These are phyloP conservation scores for Zosterops hypoxanthus DNA, from an alignment of 2,113 vertebrate species.

Conservation along the genomic window DNA sequence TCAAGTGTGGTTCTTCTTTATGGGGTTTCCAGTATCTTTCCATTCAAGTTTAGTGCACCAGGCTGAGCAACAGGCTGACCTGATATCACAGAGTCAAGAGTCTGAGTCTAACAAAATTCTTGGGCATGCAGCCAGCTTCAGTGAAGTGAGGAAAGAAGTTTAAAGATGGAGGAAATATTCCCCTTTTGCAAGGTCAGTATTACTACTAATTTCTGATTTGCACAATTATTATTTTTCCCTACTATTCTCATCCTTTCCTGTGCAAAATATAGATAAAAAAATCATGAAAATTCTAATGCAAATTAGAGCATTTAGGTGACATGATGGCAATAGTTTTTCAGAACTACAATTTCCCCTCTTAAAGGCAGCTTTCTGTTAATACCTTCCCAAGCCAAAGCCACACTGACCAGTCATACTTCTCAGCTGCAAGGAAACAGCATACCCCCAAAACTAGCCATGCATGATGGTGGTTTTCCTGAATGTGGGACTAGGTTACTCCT, in stretches of 20 bases:
- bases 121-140: neutral
- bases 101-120: neutral
- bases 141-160: neutral
- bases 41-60: neutral
- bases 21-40: neutral
- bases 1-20: neutral
- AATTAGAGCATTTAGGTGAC: neutral
- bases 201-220: neutral
- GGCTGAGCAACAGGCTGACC: neutral
- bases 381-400: neutral
- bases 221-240: neutral
- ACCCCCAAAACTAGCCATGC: rapidly evolving
- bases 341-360: neutral
- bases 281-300: neutral
- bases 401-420: rapidly evolving
- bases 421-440: neutral
- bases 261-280: neutral
- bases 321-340: neutral
- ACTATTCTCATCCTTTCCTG: neutral
- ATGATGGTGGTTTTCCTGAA: neutral
- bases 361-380: neutral
- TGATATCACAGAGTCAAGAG: neutral
- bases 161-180: neutral
- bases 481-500: neutral
- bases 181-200: neutral